phyloP scores from a whole-genome alignment of 2,888 invertebrate species.

The Acanthosepion lycidas region DNA sequence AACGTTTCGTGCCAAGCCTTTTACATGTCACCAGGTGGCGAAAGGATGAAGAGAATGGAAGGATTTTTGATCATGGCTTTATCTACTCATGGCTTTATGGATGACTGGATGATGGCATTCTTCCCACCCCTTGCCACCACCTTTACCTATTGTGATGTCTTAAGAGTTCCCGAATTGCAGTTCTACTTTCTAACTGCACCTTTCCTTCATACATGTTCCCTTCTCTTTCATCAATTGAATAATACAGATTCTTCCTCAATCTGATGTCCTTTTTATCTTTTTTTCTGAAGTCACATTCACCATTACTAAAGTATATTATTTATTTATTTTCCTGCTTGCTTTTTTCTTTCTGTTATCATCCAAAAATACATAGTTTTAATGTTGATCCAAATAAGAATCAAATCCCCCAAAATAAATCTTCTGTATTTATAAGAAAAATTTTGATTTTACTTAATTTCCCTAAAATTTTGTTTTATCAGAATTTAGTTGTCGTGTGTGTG shows the following conservation, averaged over 20 bases:
- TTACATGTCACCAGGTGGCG: slow-evolving; percentile 64
- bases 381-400: not conserved
- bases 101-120: slow-evolving; percentile 45
- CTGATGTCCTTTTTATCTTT: not conserved
- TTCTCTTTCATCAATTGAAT: not conserved
- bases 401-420: not conserved
- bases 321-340: slow-evolving; percentile 8
- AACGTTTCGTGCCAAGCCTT: slow-evolving; percentile 66
- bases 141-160: not conserved
- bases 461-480: not conserved
- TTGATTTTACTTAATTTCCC: not conserved
- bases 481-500: no score
- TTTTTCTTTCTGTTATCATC: not conserved
- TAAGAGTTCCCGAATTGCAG: not conserved
- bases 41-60: slow-evolving; percentile 63
- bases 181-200: not conserved
- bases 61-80: slow-evolving; percentile 75
- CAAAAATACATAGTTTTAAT: not conserved
- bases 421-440: not conserved
- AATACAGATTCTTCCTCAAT: not conserved
- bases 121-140: not conserved
- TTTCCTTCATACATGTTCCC: slow-evolving; percentile 16
- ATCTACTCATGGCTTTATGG: slow-evolving; percentile 45
- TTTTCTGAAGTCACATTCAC: not conserved
- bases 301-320: not conserved